Conservation (phyloP, 2,888 invertebrate genomes). For the Brachypalpus laphriformis region DNA sequence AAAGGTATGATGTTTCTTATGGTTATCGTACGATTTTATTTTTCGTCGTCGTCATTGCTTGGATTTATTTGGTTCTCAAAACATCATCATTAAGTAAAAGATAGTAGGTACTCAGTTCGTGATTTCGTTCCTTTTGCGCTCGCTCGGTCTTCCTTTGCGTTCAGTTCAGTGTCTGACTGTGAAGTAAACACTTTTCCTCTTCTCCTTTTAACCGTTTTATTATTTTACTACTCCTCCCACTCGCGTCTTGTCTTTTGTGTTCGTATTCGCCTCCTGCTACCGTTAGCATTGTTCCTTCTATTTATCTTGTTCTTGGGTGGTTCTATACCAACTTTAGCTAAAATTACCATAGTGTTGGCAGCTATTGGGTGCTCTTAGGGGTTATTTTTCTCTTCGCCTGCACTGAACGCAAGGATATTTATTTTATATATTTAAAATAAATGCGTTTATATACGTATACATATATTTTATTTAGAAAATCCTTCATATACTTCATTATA, state of each 20-base stretch:
- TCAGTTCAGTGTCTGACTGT: slow-evolving; percentile 4
- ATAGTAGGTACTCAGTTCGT: slow-evolving; percentile 16
- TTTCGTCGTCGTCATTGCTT: slow-evolving; percentile 16
- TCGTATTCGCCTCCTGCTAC: slow-evolving; percentile 27
- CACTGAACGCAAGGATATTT: slow-evolving; percentile 20
- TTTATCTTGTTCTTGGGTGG: slow-evolving; percentile 58
- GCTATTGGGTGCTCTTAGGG: slow-evolving; percentile 49
- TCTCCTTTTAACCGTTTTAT: slow-evolving; percentile 12
- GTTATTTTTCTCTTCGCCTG: slow-evolving; percentile 20
- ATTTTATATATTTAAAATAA: slow-evolving; percentile 44
- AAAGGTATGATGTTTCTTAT: slow-evolving; percentile 6
- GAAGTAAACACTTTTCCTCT: slow-evolving; percentile 29
- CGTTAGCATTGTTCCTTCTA: slow-evolving; percentile 38
- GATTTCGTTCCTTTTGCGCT: slow-evolving; percentile 13
- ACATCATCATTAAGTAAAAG: slow-evolving; percentile 11
- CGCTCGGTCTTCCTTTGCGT: neutral
- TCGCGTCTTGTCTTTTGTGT: slow-evolving; percentile 31
- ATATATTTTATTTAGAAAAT: slow-evolving; percentile 33
- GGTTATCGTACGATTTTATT: slow-evolving; percentile 6
- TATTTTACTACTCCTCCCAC: slow-evolving; percentile 41
- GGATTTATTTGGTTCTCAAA: slow-evolving; percentile 12
- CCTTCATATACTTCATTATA: slow-evolving; percentile 17
- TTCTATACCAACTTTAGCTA: slow-evolving; percentile 32
- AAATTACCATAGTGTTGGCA: slow-evolving; percentile 42
- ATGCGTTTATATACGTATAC: slow-evolving; percentile 21